phyloP scores from a whole-genome alignment of 2,113 vertebrate species.

The Myrmecophaga tridactyla region DNA sequence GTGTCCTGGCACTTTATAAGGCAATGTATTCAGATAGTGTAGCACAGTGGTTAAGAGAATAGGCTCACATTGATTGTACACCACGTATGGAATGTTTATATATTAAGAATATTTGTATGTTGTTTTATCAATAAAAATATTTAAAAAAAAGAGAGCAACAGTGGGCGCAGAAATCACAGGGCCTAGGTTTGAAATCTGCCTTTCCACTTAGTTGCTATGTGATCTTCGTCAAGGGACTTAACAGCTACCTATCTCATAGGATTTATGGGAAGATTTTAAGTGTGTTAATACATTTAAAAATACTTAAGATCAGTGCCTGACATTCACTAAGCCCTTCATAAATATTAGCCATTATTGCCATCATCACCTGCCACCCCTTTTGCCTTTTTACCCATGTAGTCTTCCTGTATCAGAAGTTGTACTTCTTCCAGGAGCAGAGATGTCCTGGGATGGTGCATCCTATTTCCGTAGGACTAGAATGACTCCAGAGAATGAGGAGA shows the following conservation, averaged over 20 bases:
- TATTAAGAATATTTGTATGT: too few relatives aligned
- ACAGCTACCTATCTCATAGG: background rate
- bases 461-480: background rate
- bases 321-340: background rate
- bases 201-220: background rate
- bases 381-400: background rate
- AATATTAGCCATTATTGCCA: background rate
- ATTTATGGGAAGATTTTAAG: background rate
- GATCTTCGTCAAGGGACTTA: background rate
- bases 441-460: background rate
- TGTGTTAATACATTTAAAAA: background rate
- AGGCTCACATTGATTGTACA: too few relatives aligned
- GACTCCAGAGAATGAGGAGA: background rate
- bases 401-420: background rate
- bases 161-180: too few relatives aligned
- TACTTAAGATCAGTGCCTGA: background rate
- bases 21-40: background rate
- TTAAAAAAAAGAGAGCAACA: too few relatives aligned
- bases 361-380: background rate
- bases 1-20: background rate
- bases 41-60: background rate
- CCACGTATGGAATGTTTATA: too few relatives aligned
- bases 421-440: background rate
- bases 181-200: background rate
- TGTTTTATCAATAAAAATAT: too few relatives aligned